These are phyloP conservation scores for Hypomecis atomaria DNA, from an alignment of 2,888 invertebrate species.

Conservation along the genomic window DNA sequence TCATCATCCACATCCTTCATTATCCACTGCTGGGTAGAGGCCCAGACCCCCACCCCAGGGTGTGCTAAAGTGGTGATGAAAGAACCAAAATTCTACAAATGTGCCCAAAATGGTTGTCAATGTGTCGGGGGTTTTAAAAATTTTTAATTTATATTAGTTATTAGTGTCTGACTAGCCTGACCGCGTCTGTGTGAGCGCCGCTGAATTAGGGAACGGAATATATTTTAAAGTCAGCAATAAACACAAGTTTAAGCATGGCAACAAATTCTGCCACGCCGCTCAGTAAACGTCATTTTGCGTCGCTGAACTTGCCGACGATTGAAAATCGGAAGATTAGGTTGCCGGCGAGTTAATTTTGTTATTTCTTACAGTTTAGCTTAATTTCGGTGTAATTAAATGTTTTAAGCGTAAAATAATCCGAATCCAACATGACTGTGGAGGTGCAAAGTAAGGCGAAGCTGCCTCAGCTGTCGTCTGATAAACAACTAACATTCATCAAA, in stretches of 20 bases:
- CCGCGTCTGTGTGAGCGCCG: too few relatives aligned
- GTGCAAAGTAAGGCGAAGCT: conserved; percentile 68
- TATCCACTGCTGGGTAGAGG: too few relatives aligned
- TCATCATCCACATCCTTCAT: too few relatives aligned
- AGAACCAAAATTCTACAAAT: too few relatives aligned
- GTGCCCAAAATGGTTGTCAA: too few relatives aligned
- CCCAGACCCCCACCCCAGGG: too few relatives aligned
- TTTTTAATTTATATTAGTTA: too few relatives aligned
- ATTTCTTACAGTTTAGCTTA: conserved; percentile 36
- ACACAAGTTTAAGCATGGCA: not conserved
- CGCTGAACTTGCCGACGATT: conserved; percentile 11
- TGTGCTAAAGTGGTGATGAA: too few relatives aligned
- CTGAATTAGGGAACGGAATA: too few relatives aligned
- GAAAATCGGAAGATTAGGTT: conserved; percentile 63
- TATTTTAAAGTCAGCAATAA: not conserved
- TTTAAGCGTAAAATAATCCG: conserved; percentile 38
- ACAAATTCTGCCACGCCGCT: conserved; percentile 53
- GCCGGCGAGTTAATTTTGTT: conserved; percentile 66
- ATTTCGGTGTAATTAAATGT: conserved; percentile 36
- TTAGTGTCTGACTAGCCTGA: too few relatives aligned
- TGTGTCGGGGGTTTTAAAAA: too few relatives aligned
- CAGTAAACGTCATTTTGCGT: conserved; percentile 59
- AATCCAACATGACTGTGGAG: conserved; percentile 71
- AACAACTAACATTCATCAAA: conserved; percentile 85
- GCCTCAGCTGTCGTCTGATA: conserved; percentile 76